Evolutionary conservation across 2,797 vertebrate species (phyloP).

Genomic region (Rhincodon typus): DNA sequence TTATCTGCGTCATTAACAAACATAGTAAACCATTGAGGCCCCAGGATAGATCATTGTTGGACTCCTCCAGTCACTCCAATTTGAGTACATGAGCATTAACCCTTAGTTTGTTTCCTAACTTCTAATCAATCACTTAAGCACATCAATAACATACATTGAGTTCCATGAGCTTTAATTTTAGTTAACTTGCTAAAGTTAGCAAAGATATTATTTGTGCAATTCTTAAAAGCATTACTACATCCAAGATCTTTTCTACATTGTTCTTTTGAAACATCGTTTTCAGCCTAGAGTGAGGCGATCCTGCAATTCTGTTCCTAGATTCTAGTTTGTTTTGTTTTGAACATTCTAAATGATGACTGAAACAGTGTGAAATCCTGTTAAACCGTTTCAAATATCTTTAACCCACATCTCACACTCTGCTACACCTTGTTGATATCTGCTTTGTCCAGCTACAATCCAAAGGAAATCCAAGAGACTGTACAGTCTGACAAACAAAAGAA

Average conservation of each 20-base stretch:
- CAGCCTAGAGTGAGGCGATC: no score
- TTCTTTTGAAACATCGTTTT: not conserved
- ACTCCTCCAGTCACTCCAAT: not conserved
- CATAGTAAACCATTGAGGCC: no score
- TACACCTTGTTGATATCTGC: not conserved
- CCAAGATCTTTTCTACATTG: not conserved
- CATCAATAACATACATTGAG: not conserved
- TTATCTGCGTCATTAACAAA: no score
- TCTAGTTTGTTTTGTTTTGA: not conserved
- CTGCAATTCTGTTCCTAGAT: not conserved
- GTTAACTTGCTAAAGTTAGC: not conserved
- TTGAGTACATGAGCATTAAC: not conserved
- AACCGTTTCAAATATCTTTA: conserved; percentile 2
- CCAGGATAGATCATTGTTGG: no score
- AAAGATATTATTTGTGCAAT: not conserved
- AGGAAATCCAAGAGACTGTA: not conserved
- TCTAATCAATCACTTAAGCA: not conserved
- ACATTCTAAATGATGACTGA: not conserved
- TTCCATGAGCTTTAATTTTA: not conserved
- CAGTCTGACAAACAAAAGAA: conserved; percentile 18
- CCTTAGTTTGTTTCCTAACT: not conserved
- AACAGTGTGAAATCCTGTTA: not conserved
- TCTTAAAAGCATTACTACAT: not conserved
- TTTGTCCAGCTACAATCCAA: conserved; percentile 4
- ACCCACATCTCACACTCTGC: not conserved